These are phyloP conservation scores for Syrista parreyssii DNA, from an alignment of 2,888 invertebrate genomes.

Conservation along the genomic window DNA sequence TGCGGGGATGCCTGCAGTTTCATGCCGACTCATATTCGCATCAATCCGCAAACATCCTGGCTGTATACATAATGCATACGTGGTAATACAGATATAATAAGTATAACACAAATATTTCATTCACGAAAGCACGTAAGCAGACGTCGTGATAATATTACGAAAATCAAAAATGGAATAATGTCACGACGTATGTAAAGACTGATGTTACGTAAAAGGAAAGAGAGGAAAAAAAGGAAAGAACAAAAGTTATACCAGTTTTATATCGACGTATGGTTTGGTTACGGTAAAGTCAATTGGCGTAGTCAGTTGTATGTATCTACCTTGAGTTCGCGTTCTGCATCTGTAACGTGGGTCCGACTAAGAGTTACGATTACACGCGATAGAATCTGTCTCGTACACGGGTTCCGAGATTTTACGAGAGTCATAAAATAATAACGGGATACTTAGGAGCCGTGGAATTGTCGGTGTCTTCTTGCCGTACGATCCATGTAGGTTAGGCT, in stretches of 20 bases:
- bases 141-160: neutral
- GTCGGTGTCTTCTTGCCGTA: neutral
- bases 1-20: neutral
- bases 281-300: neutral
- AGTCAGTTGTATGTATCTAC: neutral
- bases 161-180: neutral
- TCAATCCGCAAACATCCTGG: neutral
- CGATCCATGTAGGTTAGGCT: neutral
- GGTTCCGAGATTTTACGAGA: slow-evolving; percentile 40
- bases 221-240: no score
- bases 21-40: neutral
- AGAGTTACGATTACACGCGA: slow-evolving; percentile 39
- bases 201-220: neutral
- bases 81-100: neutral
- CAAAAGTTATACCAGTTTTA: neutral
- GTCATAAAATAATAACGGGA: slow-evolving; percentile 43
- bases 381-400: slow-evolving; percentile 1
- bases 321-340: neutral
- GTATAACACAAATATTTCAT: neutral
- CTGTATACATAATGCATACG: neutral
- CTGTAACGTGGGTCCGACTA: slow-evolving; percentile 7
- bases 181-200: neutral
- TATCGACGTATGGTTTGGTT: neutral
- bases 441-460: neutral
- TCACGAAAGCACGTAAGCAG: neutral